phyloP scores from a whole-genome alignment of 2,797 vertebrate species.

The Tinamus major region DNA sequence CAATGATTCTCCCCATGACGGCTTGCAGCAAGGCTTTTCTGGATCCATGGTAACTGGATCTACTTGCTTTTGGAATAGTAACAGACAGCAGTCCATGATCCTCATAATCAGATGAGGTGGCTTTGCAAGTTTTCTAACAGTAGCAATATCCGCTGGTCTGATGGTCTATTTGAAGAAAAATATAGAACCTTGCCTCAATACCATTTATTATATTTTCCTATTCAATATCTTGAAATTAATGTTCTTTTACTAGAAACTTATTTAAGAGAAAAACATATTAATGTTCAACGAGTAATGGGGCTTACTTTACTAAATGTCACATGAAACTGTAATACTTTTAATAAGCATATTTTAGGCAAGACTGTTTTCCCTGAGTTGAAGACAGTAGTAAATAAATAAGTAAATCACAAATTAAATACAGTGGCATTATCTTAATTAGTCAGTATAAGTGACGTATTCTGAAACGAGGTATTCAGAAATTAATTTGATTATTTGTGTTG shows the following conservation, averaged over 20 bases:
- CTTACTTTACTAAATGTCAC: background rate
- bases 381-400: background rate
- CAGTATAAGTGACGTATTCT: background rate
- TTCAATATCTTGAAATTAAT: background rate
- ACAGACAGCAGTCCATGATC: conserved; percentile 85
- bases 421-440: background rate
- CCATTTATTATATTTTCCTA: background rate
- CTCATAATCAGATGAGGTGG: conserved; percentile 90
- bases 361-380: background rate
- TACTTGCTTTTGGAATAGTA: conserved; percentile 86
- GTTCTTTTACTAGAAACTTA: background rate
- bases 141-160: conserved; percentile 85
- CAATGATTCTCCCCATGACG: conserved; percentile 81
- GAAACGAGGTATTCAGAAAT: background rate
- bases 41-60: conserved; percentile 83
- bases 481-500: background rate
- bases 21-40: conserved; percentile 81
- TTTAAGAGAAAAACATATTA: too few relatives aligned
- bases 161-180: conserved; percentile 76
- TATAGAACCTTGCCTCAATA: background rate
- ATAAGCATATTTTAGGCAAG: background rate
- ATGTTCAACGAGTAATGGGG: background rate
- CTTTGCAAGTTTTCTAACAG: conserved; percentile 87
- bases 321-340: background rate
- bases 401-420: background rate